These are phyloP conservation scores for Spilosoma lubricipeda DNA, from an alignment of 2,888 invertebrate species.

Conservation along the genomic window DNA sequence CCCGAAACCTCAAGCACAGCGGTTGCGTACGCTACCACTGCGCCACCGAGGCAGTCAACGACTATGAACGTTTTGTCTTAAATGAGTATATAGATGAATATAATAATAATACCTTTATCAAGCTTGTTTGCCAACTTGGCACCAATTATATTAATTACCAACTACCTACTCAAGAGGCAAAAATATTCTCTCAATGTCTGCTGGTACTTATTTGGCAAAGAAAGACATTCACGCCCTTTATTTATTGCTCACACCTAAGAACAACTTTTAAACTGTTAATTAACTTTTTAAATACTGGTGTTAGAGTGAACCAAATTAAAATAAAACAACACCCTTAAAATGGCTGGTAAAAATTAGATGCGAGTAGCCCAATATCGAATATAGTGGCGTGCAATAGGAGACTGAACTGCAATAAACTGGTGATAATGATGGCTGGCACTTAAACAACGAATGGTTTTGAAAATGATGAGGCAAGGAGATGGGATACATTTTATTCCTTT, in stretches of 20 bases:
- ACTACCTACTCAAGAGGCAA: conserved; percentile 29
- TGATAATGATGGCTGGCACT: conserved; percentile 9
- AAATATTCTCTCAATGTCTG: conserved; percentile 33
- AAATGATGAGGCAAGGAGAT: too few species aligned
- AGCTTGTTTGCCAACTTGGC: not conserved
- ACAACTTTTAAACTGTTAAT: conserved; percentile 52
- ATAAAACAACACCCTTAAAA: conserved; percentile 4
- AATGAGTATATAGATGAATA: too few species aligned
- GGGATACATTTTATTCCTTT: too few species aligned
- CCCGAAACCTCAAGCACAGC: too few species aligned
- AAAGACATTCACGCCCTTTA: conserved; percentile 52
- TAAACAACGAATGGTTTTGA: conserved; percentile 29
- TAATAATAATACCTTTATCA: not conserved
- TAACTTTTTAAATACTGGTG: conserved; percentile 39
- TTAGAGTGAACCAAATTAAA: conserved; percentile 42
- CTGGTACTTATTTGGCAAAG: conserved; percentile 42
- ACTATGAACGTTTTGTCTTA: not conserved
- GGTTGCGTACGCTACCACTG: too few species aligned
- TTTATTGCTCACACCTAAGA: conserved; percentile 44
- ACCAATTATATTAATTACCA: conserved; percentile 12
- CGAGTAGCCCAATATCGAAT: too few species aligned
- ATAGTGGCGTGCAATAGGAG: too few species aligned
- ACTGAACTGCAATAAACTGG: too few species aligned
- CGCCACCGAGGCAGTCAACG: too few species aligned
- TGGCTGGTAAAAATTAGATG: too few species aligned